phyloP scores from a whole-genome alignment of 2,888 invertebrate genomes.

The Drosophila mimica region DNA sequence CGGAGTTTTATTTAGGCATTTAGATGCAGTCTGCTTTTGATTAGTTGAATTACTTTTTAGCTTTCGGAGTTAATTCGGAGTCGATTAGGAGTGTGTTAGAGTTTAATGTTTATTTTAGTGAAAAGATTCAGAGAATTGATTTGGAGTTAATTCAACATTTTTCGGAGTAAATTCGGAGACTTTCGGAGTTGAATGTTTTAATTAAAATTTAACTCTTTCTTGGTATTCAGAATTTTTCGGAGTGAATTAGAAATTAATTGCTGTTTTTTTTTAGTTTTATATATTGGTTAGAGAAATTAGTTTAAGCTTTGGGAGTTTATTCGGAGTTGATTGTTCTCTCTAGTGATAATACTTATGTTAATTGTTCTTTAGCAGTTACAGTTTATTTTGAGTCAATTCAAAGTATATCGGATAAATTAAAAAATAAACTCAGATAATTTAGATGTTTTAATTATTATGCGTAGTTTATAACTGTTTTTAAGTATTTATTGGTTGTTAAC shows the following conservation, averaged over 20 bases:
- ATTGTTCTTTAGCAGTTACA: too few relatives aligned
- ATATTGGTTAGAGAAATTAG: neutral
- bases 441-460: neutral
- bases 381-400: neutral
- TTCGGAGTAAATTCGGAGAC: neutral
- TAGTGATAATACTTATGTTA: neutral
- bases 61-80: neutral
- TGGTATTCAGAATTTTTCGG: neutral
- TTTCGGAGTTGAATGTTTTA: neutral
- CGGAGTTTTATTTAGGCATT: neutral
- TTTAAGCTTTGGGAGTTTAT: neutral
- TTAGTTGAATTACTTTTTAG: neutral
- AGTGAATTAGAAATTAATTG: neutral
- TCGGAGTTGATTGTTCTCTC: neutral
- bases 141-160: neutral
- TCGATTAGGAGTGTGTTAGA: neutral
- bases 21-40: neutral
- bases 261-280: neutral
- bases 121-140: neutral
- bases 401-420: neutral
- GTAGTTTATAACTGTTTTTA: neutral
- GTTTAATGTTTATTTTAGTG: neutral
- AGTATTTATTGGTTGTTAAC: neutral
- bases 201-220: neutral
- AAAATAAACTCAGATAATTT: neutral